Conservation (phyloP, 2,797 vertebrate species). For the Toxotes lorentzi region DNA sequence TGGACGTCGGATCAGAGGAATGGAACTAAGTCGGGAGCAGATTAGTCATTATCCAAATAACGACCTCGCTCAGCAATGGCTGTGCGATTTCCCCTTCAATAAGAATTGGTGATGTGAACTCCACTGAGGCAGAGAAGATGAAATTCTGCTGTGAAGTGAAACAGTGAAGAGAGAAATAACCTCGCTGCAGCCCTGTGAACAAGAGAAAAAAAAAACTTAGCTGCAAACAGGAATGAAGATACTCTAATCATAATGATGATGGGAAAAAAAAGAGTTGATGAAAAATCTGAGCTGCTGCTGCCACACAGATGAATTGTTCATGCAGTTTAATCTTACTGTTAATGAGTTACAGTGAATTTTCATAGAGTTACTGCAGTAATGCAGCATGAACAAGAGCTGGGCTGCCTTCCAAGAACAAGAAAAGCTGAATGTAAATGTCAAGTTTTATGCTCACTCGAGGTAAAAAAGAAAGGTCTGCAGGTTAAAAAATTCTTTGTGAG, state of each 20-base stretch:
- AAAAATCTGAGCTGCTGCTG: conserved; percentile 8
- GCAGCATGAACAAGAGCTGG: conserved; percentile 43
- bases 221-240: conserved; percentile 44
- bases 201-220: conserved; percentile 19
- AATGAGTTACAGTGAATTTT: conserved; percentile 51
- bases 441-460: conserved; percentile 56
- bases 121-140: conserved; percentile 72
- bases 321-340: conserved; percentile 50
- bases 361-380: conserved; percentile 50
- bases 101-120: conserved; percentile 78
- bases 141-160: conserved; percentile 73
- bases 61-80: conserved; percentile 66
- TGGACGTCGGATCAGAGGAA: conserved; percentile 74
- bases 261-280: neutral
- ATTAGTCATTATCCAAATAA: conserved; percentile 83
- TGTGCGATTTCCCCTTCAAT: conserved; percentile 77
- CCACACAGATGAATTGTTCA: conserved; percentile 22
- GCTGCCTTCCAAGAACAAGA: conserved; percentile 49
- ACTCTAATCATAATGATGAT: conserved; percentile 51
- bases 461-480: conserved; percentile 53
- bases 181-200: conserved; percentile 42
- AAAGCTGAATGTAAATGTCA: conserved; percentile 68
- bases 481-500: conserved; percentile 54
- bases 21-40: conserved; percentile 70
- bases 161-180: conserved; percentile 59